Conservation (phyloP, 2,113 vertebrate genomes). For the Odontesthes bonariensis region DNA sequence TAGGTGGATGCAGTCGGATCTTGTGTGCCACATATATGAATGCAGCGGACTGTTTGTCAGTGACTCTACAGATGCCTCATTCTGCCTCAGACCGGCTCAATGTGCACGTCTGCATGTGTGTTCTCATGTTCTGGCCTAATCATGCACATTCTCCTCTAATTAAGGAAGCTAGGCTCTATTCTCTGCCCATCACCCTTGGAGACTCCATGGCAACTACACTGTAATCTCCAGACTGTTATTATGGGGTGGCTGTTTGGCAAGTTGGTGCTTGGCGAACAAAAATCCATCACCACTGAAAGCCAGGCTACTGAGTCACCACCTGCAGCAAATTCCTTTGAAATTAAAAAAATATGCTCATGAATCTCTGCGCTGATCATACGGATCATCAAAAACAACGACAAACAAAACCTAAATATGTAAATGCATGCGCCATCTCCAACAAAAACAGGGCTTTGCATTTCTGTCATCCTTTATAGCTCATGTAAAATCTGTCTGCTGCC, state of each 20-base stretch:
- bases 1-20: no score
- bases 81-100: no score
- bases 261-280: constrained; percentile 30
- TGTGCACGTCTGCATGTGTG: neutral
- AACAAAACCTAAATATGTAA: no score
- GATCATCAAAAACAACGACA: neutral
- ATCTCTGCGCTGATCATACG: neutral
- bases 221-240: constrained; percentile 57
- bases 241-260: constrained; percentile 48
- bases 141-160: constrained; percentile 84
- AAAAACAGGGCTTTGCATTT: neutral
- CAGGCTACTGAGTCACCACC: constrained; percentile 24
- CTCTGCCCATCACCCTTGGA: constrained; percentile 86
- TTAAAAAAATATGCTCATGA: neutral
- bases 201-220: constrained; percentile 91
- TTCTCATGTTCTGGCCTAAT: constrained; percentile 20
- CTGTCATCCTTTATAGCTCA: neutral
- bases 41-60: no score
- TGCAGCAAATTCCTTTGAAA: neutral
- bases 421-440: neutral
- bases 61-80: no score
- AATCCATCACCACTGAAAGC: constrained; percentile 21
- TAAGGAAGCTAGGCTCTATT: constrained; percentile 80
- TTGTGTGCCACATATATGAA: no score
- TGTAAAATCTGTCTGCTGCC: constrained; percentile 11